Conservation (phyloP, 1,140 invertebrate species). For the Ceratina australensis region DNA sequence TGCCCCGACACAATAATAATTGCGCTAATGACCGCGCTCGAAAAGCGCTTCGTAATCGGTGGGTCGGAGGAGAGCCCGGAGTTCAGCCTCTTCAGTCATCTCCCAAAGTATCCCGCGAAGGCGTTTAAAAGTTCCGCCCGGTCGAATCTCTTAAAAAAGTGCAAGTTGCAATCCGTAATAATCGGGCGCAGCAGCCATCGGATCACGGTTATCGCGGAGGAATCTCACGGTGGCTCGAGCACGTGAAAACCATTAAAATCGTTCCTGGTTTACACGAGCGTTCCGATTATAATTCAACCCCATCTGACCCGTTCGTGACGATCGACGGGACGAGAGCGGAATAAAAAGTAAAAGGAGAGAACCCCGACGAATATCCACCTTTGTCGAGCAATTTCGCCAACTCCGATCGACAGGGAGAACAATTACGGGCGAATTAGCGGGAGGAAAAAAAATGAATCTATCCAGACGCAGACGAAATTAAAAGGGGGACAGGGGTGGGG, state of each 20-base stretch:
- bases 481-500: constrained; percentile 24
- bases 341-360: constrained; percentile 1
- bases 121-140: constrained; percentile 28
- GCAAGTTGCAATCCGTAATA: constrained; percentile 34
- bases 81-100: constrained; percentile 54
- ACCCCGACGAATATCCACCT: constrained; percentile 2
- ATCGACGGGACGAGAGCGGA: background rate
- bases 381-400: constrained; percentile 30
- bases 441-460: constrained; percentile 43
- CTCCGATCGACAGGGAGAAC: constrained; percentile 16
- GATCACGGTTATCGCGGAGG: no score
- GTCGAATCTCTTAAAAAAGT: constrained; percentile 14
- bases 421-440: constrained; percentile 36
- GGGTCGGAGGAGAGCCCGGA: constrained; percentile 43
- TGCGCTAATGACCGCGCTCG: constrained; percentile 74
- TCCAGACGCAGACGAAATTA: constrained; percentile 42
- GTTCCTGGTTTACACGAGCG: background rate
- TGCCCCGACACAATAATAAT: constrained; percentile 74
- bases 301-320: background rate
- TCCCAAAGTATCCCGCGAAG: constrained; percentile 43
- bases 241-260: background rate
- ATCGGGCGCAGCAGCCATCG: background rate
- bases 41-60: constrained; percentile 71
- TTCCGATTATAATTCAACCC: constrained; percentile 10
- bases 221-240: background rate